Evolutionary conservation across 1,140 invertebrate species (phyloP).

Genomic region (Calliopsis andreniformis): DNA sequence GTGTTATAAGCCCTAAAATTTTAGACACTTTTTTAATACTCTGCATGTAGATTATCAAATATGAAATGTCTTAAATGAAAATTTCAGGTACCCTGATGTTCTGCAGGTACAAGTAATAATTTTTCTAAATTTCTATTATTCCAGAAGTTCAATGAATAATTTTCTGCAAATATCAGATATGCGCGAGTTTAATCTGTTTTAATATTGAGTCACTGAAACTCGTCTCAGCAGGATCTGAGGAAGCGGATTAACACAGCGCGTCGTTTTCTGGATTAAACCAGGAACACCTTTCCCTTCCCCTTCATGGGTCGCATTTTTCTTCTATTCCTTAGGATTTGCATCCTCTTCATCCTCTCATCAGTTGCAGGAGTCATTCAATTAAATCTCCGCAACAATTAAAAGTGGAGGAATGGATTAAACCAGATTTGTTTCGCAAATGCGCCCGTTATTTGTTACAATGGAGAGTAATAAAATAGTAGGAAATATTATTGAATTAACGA

Average conservation of each 20-base stretch:
- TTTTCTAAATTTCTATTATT: background rate
- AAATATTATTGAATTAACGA: too few species aligned
- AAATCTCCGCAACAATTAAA: background rate
- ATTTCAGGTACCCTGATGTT: too few species aligned
- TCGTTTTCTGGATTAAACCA: conserved; percentile 10
- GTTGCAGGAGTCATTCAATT: background rate
- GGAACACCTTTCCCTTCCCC: background rate
- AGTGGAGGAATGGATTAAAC: too few species aligned
- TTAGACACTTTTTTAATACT: too few species aligned
- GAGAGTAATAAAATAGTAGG: background rate
- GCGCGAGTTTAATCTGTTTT: background rate
- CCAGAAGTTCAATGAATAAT: background rate
- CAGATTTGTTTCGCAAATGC: background rate
- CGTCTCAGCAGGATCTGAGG: background rate
- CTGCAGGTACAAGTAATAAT: too few species aligned
- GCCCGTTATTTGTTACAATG: background rate
- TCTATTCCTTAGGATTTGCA: background rate
- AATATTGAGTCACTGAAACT: background rate
- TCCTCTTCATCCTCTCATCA: background rate
- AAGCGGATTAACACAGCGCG: background rate
- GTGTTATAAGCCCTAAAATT: too few species aligned
- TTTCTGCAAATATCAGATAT: background rate
- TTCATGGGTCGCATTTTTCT: background rate
- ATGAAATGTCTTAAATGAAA: too few species aligned
- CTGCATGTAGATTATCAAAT: too few species aligned